phyloP scores from a whole-genome alignment of 2,797 vertebrate species.

The Pelodytes ibericus region DNA sequence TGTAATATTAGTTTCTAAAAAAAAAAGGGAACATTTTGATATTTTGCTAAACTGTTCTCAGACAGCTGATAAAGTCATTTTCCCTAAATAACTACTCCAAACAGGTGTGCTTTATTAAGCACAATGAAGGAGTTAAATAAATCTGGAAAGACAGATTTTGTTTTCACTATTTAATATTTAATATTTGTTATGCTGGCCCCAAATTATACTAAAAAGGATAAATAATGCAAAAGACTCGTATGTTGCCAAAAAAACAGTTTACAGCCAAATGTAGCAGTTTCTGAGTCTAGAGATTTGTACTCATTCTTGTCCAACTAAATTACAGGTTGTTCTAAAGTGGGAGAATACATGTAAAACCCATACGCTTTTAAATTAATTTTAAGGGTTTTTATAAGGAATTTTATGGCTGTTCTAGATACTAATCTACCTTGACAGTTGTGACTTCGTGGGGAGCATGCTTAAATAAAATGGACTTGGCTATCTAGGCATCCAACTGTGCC shows the following conservation, averaged over 20 bases:
- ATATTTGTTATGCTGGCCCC: slow-evolving; percentile 34
- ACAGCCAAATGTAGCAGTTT: slow-evolving; percentile 34
- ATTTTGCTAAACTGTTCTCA: no score
- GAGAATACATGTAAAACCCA: slow-evolving; percentile 9
- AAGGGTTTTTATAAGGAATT: slow-evolving; percentile 9
- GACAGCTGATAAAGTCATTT: no score
- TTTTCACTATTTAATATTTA: slow-evolving; percentile 47
- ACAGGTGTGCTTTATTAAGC: not conserved
- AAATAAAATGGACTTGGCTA: no score
- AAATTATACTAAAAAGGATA: slow-evolving; percentile 38
- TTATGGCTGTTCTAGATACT: not conserved
- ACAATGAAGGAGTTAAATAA: slow-evolving; percentile 15
- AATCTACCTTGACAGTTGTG: not conserved
- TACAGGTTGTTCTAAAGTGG: slow-evolving; percentile 9
- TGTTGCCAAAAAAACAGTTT: slow-evolving; percentile 36
- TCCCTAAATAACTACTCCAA: not conserved
- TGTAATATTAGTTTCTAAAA: no score
- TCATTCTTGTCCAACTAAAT: slow-evolving; percentile 27
- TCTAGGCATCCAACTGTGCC: no score
- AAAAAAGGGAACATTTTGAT: no score
- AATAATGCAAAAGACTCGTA: slow-evolving; percentile 43
- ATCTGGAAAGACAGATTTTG: slow-evolving; percentile 35
- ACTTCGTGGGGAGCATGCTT: no score
- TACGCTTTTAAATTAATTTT: slow-evolving; percentile 3
- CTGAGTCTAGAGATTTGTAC: slow-evolving; percentile 17